These are phyloP conservation scores for Drosophila mauritiana DNA, from an alignment of 1,140 invertebrate species.

Conservation along the genomic window DNA sequence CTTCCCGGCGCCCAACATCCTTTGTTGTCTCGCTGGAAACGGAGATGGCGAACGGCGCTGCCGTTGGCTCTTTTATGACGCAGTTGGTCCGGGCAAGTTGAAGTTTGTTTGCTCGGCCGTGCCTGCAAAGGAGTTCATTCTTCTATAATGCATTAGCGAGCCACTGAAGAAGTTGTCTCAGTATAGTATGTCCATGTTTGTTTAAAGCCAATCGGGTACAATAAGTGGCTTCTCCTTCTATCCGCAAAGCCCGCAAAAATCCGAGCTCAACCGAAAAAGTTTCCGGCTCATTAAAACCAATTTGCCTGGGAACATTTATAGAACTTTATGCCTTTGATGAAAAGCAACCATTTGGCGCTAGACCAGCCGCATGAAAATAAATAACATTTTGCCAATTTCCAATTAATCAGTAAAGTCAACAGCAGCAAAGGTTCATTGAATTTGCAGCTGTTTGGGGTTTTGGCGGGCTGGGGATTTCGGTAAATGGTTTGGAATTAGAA, in stretches of 20 bases:
- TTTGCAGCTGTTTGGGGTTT: constrained; percentile 9
- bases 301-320: constrained; percentile 42
- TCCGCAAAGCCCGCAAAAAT: constrained; percentile 11
- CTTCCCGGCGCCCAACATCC: constrained; percentile 21
- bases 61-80: constrained; percentile 54
- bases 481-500: constrained; percentile 5
- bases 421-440: constrained; percentile 59
- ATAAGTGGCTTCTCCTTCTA: constrained; percentile 12
- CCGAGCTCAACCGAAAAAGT: constrained; percentile 24
- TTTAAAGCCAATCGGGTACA: constrained; percentile 23
- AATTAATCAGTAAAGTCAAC: constrained; percentile 39
- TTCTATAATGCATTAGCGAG: constrained; percentile 38
- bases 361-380: constrained; percentile 35
- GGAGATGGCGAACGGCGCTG: constrained; percentile 28
- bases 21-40: constrained; percentile 70
- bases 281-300: constrained; percentile 53
- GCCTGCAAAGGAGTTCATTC: constrained; percentile 51
- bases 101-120: constrained; percentile 50
- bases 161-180: constrained; percentile 7
- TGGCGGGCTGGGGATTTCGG: not conserved
- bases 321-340: constrained; percentile 41
- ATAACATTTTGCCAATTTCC: constrained; percentile 52
- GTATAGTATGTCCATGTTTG: constrained; percentile 34
- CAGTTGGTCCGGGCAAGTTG: constrained; percentile 38
- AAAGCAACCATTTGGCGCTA: constrained; percentile 6